Evolutionary conservation across 23 tunicate species (phyloP).

Genomic region (Trididemnum nubilum): DNA sequence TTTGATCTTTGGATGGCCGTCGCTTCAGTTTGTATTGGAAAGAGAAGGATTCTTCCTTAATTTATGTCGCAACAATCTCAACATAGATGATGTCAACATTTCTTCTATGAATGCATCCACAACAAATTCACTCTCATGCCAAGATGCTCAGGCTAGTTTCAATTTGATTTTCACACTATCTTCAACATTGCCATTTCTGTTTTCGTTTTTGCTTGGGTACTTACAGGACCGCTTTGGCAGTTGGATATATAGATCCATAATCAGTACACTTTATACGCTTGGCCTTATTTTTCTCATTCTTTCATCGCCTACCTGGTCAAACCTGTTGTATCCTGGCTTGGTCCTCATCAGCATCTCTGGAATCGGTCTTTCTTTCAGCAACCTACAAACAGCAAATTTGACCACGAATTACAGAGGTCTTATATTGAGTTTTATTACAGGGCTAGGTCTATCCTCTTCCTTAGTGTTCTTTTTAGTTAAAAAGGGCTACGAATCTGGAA

Average conservation of each 20-base stretch:
- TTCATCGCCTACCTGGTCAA: slow-evolving; percentile 32
- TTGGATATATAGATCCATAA: slow-evolving; percentile 30
- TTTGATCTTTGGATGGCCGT: no score
- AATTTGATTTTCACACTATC: slow-evolving; percentile 24
- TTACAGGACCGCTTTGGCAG: slow-evolving; percentile 33
- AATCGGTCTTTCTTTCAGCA: slow-evolving; percentile 11
- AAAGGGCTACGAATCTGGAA: slow-evolving; percentile 12
- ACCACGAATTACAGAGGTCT: slow-evolving; percentile 2
- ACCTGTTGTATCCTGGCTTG: slow-evolving; percentile 44
- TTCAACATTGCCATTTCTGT: neutral
- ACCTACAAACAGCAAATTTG: slow-evolving; percentile 48
- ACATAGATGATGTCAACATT: no score
- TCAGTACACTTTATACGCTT: slow-evolving; percentile 3
- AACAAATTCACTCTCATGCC: no score
- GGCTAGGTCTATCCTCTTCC: slow-evolving; percentile 12
- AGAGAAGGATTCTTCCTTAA: no score
- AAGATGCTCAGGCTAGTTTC: slow-evolving; percentile 4
- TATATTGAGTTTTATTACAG: slow-evolving; percentile 13
- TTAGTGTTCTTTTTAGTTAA: slow-evolving; percentile 28
- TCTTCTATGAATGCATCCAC: no score
- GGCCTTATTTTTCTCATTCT: slow-evolving; percentile 35
- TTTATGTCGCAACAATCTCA: no score
- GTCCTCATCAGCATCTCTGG: slow-evolving; percentile 31
- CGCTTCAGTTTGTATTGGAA: no score
- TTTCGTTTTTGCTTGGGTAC: slow-evolving; percentile 12